Evolutionary conservation across 2,113 vertebrate genomes (phyloP), one percentile per base, ranked within the genome.

Genomic region (Paramisgurnus dabryanus): DNA sequence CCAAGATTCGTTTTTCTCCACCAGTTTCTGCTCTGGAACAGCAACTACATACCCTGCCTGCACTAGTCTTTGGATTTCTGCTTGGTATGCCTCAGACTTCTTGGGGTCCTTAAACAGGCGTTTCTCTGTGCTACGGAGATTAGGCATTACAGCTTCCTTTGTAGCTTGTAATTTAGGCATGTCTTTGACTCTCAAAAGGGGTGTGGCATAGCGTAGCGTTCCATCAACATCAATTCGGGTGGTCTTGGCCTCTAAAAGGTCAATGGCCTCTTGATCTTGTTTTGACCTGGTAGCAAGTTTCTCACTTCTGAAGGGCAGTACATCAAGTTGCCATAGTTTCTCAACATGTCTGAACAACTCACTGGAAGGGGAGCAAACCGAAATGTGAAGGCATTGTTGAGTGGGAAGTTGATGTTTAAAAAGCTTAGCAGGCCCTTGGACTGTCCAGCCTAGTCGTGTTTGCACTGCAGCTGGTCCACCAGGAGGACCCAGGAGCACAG

Each of bases 381-480:
- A 22, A 22, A 22, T 22, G 22, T 22, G 22, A 22, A 60, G 18
- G 9, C 58, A 60, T 8, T 60, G 58, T 4, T 27, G 58, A 18
- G 58, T 22, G 2, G 9, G n/a, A 27, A 60, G n/a, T 22, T 18
- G 58, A 27, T 9, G 58, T 27, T 60, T 17, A 6, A 60, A 17
- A 60, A 60, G 18, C 58, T 22, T 60, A 22, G 58, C 18, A 10
- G 58, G 58, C 58, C 22, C 22, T 60, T 60, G 58, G 22, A 63
- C 60, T 63, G 60, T 63, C 60, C 22, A 34, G 10, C 60, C 60
- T 27, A 34, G 9, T 27, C 22, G 3, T 5, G 22, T 63, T 18
- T 63, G 22, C 60, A 63, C 60, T 63, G 60, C 58, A 22, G 58
- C 60, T 11, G 60, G 60, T 63, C 22, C 60, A 34, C 60, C 60